These are phyloP conservation scores for Tarsius wallacei DNA, from an alignment of 2,797 vertebrate genomes.

Conservation along the genomic window DNA sequence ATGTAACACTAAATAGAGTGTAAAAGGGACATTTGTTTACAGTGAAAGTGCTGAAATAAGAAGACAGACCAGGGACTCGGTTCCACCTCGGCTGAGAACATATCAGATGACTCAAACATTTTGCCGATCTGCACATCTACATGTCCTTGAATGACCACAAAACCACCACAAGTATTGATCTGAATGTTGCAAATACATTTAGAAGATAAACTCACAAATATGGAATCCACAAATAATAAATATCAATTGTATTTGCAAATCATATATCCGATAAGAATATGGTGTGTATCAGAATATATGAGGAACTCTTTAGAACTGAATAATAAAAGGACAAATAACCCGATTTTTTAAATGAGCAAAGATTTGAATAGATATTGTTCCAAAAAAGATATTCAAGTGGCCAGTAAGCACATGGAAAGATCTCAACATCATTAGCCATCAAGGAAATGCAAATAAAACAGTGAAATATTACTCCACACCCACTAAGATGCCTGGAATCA, in stretches of 20 bases:
- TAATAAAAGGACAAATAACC: background rate
- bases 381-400: background rate
- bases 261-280: background rate
- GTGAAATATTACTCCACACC: background rate
- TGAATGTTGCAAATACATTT: background rate
- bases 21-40: background rate
- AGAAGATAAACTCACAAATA: background rate
- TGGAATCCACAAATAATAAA: background rate
- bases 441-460: background rate
- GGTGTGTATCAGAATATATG: background rate
- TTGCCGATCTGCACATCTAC: background rate
- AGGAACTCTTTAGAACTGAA: background rate
- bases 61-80: background rate
- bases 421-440: background rate
- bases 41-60: background rate
- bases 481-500: background rate
- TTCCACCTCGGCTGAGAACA: background rate
- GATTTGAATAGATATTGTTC: background rate
- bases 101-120: background rate
- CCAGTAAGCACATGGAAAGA: background rate
- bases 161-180: background rate
- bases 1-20: background rate
- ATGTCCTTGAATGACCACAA: background rate
- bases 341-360: background rate
- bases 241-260: conserved; percentile 2